Evolutionary conservation across 1,140 invertebrate genomes (phyloP), one percentile per base, ranked within the genome.

Genomic region (Psix sp.): DNA sequence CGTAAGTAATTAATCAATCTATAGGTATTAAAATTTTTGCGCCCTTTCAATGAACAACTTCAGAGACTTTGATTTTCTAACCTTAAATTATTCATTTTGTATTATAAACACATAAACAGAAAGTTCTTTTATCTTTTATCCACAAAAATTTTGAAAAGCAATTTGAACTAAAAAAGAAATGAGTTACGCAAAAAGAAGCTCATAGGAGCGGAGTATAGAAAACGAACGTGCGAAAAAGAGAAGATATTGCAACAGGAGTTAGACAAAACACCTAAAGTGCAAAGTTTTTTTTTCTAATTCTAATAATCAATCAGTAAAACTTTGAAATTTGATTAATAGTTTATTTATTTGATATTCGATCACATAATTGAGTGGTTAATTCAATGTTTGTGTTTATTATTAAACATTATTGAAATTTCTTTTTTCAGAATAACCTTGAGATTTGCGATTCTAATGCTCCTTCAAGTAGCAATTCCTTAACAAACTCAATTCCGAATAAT

Each of bases 121-220:
- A 24, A 24, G 21, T 24, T 24, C 9, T 24, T 9, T 24, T 24
- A 24, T 24, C 4, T 24, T 24, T 24, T 11, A 33, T 33, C 29
- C n/a, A 11, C 29, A 33, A 6, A 33, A 7, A 33, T 33, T 7
- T 33, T 11, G n/a, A n/a, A 7, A 33, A 5, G 29, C 4, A 33
- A 33, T 33, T 33, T 11, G 5, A 33, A 33, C 9, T 9, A 11
- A 33, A 33, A 33, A 33, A 33, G 10, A 7, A 5, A 33, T 33
- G 29, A 33, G 29, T 33, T 6, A 33, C 29, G 14, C 16, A 38
- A 38, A 17, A 38, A 38, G 36, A 38, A 38, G 16, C 16, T 38
- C 13, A 38, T 9, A 3, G 36, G 36, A 4, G 36, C 36, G 3
- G 36, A 38, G 16, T 6, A 38, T 15, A 3, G 36, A 4, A 38